Conservation (phyloP, 2,113 vertebrate species). For the Vulpes vulpes region DNA sequence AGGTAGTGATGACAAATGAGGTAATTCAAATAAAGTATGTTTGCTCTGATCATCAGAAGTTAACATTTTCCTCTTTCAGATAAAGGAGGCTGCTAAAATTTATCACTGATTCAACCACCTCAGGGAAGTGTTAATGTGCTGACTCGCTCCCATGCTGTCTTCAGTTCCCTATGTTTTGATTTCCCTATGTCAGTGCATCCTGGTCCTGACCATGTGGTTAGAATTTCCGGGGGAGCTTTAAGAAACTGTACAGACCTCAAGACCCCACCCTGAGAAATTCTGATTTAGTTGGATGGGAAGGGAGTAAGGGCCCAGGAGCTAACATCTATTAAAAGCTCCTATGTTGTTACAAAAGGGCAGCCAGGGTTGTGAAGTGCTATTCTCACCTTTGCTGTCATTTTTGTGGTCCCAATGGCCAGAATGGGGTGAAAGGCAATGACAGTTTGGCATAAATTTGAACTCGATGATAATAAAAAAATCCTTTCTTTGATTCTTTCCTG, state of each 20-base stretch:
- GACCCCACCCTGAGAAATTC: neutral
- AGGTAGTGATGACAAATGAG: neutral
- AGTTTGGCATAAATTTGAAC: neutral
- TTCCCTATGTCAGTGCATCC: neutral
- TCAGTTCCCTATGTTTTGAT: neutral
- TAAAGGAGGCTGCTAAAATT: neutral
- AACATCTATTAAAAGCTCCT: neutral
- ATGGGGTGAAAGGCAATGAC: neutral
- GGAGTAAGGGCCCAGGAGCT: neutral
- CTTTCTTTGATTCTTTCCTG: constrained; percentile 23
- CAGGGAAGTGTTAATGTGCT: neutral
- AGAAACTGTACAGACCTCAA: neutral
- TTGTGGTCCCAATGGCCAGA: neutral
- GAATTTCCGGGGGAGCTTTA: neutral
- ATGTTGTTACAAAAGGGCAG: neutral
- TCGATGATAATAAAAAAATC: neutral
- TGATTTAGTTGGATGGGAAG: neutral
- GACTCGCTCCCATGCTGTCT: neutral
- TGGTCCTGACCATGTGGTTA: neutral
- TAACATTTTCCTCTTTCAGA: neutral
- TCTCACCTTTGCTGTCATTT: neutral
- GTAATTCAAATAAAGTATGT: neutral
- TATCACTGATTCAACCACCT: neutral
- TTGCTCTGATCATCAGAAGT: neutral
- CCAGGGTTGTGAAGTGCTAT: neutral